A percentile compares a stretch with the other conserved stretches of the same genome.
phyloP scores from a whole-genome alignment of 1,140 invertebrate species.

The Choristoneura fumiferana region DNA sequence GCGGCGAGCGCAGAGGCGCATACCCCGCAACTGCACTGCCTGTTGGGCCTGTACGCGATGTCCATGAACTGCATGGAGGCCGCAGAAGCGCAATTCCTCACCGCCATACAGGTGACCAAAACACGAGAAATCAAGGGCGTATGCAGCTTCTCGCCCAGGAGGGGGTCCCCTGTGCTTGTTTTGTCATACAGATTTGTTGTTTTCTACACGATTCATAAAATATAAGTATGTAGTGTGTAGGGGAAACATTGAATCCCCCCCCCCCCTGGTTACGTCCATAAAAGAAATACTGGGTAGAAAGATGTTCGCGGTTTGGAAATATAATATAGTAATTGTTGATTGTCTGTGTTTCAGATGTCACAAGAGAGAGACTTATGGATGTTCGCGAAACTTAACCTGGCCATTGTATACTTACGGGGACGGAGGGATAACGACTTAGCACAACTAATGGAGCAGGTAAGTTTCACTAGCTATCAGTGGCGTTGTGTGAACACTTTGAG shows the following conservation, averaged over 20 bases:
- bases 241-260: no score
- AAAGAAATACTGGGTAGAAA: no score
- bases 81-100: conserved; percentile 95
- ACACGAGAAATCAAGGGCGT: no score
- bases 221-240: no score
- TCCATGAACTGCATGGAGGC: conserved; percentile 98
- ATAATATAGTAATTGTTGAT: neutral
- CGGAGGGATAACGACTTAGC: conserved; percentile 92
- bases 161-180: no score
- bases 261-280: no score
- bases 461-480: no score
- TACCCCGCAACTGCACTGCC: conserved; percentile 93
- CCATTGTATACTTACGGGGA: conserved; percentile 95
- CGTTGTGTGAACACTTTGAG: no score
- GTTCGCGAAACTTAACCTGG: conserved; percentile 96
- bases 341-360: conserved; percentile 81
- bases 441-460: conserved; percentile 89
- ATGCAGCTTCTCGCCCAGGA: no score
- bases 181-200: no score
- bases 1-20: conserved; percentile 86
- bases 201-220: no score
- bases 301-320: no score
- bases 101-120: conserved; percentile 87
- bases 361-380: conserved; percentile 94
- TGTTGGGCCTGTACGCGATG: conserved; percentile 97